These are phyloP conservation scores for Drosophila persimilis DNA, from an alignment of 1,140 invertebrate species.

Conservation along the genomic window DNA sequence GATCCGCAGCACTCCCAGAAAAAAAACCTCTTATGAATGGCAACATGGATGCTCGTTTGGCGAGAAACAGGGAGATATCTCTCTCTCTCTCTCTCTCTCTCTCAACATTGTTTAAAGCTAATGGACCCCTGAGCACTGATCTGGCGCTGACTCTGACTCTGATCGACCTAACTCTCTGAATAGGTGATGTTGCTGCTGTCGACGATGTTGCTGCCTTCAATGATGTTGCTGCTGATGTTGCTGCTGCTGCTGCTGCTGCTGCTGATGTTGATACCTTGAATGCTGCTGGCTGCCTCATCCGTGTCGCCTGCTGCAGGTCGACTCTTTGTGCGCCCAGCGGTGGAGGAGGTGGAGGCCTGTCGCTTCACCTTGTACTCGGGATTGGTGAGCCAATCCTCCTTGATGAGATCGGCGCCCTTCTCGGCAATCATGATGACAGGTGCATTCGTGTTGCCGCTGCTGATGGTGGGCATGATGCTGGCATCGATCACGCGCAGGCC, in stretches of 20 bases:
- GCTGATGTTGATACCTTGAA: not conserved
- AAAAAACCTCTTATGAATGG: conserved; percentile 47
- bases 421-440: conserved; percentile 94
- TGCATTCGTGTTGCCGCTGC: conserved; percentile 92
- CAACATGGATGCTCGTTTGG: conserved; percentile 38
- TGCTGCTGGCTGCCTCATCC: conserved; percentile 38
- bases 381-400: conserved; percentile 87
- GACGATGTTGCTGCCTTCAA: not conserved
- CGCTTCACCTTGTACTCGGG: conserved; percentile 75
- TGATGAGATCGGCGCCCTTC: conserved; percentile 92
- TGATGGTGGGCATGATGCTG: conserved; percentile 94
- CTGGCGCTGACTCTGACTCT: conserved; percentile 24
- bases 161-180: conserved; percentile 19
- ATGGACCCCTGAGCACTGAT: conserved; percentile 45
- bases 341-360: conserved; percentile 8
- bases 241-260: conserved; percentile 9
- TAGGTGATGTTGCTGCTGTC: conserved; percentile 15
- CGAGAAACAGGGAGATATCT: not conserved
- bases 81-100: not conserved
- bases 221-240: conserved; percentile 15
- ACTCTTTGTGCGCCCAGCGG: too few relatives aligned
- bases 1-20: too few relatives aligned
- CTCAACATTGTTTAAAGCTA: conserved; percentile 34
- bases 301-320: conserved; percentile 10
- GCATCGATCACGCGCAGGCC: conserved; percentile 93